Evolutionary conservation across 1,140 invertebrate species (phyloP).

Genomic region (Drosophila asahinai): DNA sequence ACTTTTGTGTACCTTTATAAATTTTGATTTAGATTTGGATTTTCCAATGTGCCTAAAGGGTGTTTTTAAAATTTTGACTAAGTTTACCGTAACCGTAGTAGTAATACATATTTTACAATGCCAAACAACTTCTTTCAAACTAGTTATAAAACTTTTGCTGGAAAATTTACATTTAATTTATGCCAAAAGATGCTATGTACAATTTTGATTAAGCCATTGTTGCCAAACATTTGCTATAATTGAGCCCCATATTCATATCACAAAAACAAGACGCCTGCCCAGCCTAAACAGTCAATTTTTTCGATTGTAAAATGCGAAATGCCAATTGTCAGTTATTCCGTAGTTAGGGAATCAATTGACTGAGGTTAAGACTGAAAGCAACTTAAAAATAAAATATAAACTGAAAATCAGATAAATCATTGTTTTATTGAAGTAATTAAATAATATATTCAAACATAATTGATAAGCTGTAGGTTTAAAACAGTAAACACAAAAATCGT

Average conservation of each 20-base stretch:
- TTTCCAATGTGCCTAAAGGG: constrained; percentile 73
- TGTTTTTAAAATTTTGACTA: constrained; percentile 80
- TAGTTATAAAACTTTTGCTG: constrained; percentile 79
- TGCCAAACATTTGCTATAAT: constrained; percentile 60
- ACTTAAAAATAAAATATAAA: constrained; percentile 7
- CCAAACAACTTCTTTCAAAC: constrained; percentile 63
- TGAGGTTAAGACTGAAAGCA: neutral
- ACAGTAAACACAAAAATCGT: constrained; percentile 75
- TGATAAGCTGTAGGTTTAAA: constrained; percentile 48
- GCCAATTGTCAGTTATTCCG: constrained; percentile 27
- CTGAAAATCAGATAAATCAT: constrained; percentile 33
- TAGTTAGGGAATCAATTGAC: constrained; percentile 3
- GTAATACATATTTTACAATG: constrained; percentile 58
- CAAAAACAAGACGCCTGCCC: constrained; percentile 75
- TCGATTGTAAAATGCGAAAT: constrained; percentile 48
- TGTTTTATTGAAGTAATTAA: constrained; percentile 72
- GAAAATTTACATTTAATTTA: constrained; percentile 34
- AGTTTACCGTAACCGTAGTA: constrained; percentile 28
- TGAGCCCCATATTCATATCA: constrained; percentile 64
- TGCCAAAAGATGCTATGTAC: constrained; percentile 62
- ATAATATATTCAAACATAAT: constrained; percentile 75
- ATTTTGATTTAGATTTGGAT: constrained; percentile 33
- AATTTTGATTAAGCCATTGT: constrained; percentile 58
- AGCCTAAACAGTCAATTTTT: constrained; percentile 51
- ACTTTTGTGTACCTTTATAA: constrained; percentile 17